Base-by-base conservation (phyloP, 2,797 vertebrate species). In the Alca torda region DNA sequence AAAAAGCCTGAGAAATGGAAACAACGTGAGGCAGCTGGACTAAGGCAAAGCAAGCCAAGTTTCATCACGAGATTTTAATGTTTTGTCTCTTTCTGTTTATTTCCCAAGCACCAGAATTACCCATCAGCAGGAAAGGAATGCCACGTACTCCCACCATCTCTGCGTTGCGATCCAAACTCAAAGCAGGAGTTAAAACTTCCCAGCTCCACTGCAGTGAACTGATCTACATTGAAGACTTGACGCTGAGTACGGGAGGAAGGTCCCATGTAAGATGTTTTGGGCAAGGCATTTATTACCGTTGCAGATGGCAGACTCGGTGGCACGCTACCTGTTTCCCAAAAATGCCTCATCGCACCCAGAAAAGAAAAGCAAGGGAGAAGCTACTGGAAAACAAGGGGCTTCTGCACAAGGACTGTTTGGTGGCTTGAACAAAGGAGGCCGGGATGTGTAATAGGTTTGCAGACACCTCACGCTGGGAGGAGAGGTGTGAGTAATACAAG, bases 11-110 rank as follows among this genome's bases (percentile, higher is more conserved):
- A 72, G 74, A 87, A 82, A 76, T 33, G 26, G 84, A 72, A 88
- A 39, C 2, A 2, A 60, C 1, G 0, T 37, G 45, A 61, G 74
- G 63, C 74, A 92, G 77, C 84, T 60, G 81, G 74, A 72, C 54
- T 79, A 23, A 8, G 7, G 86, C 84, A 89, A 87, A 89, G 45
- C 45, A 57, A 95, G 80, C 41, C 90, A 78, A 89, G 54, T 53
- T 87, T 78, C 57, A 50, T 21, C 53, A 75, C 0, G 0, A 68
- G 41, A 90, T 89, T 60, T 82, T 23, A 53, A 65, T 87, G 87
- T 76, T 96, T 95, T 87, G 18, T 60, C 64, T 82, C 80, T 78
- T 90, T 90, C 61, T 64, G 53, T 77, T 90, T 72, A 48, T 89
- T 90, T 94, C 59, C 76, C 57, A 67, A 70, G 83, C 73, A 84